Conservation (phyloP, 2,888 invertebrate genomes). For the Elegia similella region DNA sequence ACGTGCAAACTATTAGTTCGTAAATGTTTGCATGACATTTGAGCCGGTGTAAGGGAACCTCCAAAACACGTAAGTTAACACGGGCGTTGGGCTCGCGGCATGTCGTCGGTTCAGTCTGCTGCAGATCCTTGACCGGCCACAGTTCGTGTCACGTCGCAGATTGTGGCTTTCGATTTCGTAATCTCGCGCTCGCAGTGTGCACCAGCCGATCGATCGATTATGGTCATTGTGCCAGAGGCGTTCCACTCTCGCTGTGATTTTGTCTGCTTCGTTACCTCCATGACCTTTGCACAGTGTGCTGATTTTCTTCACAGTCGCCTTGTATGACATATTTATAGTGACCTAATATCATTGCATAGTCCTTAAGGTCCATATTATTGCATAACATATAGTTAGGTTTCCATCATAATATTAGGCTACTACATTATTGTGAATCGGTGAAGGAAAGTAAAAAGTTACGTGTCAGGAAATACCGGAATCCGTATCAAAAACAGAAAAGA, state of each 20-base stretch:
- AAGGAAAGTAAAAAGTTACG: conserved; percentile 52
- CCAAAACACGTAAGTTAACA: not conserved
- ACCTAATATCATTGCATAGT: not conserved
- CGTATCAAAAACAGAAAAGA: conserved; percentile 46
- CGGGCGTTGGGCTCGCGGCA: not conserved
- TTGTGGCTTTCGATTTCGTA: conserved; percentile 64
- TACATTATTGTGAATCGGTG: conserved; percentile 22
- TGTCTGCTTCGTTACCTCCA: conserved; percentile 36
- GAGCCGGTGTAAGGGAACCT: not conserved
- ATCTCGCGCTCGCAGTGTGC: conserved; percentile 49
- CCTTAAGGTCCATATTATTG: no score
- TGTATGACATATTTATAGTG: conserved; percentile 16
- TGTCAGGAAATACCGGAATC: conserved; percentile 52
- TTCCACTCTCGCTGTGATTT: conserved; percentile 54
- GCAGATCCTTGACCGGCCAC: conserved; percentile 57
- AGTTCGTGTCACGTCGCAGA: conserved; percentile 54
- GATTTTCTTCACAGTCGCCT: conserved; percentile 32
- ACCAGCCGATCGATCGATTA: conserved; percentile 53
- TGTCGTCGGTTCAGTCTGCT: conserved; percentile 25
- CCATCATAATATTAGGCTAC: no score
- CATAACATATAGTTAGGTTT: no score
- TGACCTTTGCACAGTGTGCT: conserved; percentile 42
- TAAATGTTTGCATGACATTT: not conserved
- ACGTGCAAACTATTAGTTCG: not conserved
- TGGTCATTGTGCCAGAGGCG: conserved; percentile 63